These are phyloP conservation scores for Pilophorus perplexus DNA, from an alignment of 2,888 invertebrate genomes.

Conservation along the genomic window DNA sequence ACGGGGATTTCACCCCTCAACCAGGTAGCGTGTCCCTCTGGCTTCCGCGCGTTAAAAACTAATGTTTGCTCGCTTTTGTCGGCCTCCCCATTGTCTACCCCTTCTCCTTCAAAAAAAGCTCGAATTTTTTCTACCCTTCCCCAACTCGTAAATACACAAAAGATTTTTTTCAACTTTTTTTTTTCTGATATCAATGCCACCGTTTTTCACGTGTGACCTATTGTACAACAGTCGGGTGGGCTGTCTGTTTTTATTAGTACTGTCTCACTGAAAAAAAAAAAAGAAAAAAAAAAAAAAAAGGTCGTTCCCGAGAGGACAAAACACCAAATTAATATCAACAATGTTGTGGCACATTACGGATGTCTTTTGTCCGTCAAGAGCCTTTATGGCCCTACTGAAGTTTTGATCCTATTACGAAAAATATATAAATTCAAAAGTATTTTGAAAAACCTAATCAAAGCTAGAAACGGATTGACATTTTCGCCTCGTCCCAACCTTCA, in stretches of 20 bases:
- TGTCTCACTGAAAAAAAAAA: conserved; percentile 11
- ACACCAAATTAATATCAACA: conserved; percentile 34
- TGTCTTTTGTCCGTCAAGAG: neutral
- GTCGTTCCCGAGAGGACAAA: conserved; percentile 11
- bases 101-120: no score
- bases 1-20: no score
- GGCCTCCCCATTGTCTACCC: conserved; percentile 3
- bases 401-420: no score
- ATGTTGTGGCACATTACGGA: conserved; percentile 34
- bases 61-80: conserved; percentile 35
- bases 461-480: no score
- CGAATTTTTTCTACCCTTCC: conserved; percentile 15
- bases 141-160: conserved; percentile 36
- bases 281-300: neutral
- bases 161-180: conserved; percentile 11
- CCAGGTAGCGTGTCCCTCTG: conserved; percentile 28
- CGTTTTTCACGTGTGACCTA: no score
- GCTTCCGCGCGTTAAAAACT: conserved; percentile 31
- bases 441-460: no score
- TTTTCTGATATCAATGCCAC: conserved; percentile 7
- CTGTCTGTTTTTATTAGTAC: conserved; percentile 39
- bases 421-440: no score
- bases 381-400: no score
- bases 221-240: neutral
- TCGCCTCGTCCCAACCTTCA: no score